A percentile compares a stretch with the other conserved stretches of the same genome.
phyloP scores from a whole-genome alignment of 2,113 vertebrate species.

The Salvelinus fontinalis region DNA sequence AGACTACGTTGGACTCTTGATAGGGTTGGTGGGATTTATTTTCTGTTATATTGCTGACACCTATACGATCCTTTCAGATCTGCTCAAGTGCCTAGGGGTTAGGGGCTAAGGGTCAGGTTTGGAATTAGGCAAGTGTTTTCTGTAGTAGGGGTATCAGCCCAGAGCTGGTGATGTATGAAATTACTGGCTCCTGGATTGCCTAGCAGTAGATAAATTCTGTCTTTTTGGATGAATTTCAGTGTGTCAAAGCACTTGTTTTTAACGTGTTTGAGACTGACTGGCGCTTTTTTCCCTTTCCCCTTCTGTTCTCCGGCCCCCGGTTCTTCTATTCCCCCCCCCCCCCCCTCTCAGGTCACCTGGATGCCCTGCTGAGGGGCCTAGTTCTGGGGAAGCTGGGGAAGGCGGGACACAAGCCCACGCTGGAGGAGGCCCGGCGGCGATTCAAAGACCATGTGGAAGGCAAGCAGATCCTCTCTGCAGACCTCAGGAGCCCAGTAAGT shows the following conservation, averaged over 20 bases:
- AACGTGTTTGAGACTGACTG: too few species aligned
- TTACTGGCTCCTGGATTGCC: background rate
- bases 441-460: conserved; percentile 98
- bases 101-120: background rate
- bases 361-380: conserved; percentile 88
- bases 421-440: conserved; percentile 92
- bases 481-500: conserved; percentile 91
- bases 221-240: background rate
- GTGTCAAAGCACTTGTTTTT: background rate
- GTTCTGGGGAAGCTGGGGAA: conserved; percentile 95
- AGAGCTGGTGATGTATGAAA: background rate
- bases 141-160: background rate
- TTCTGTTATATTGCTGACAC: too few species aligned
- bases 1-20: too few species aligned
- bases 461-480: conserved; percentile 85
- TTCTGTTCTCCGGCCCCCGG: too few species aligned
- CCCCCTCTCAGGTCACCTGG: conserved; percentile 83
- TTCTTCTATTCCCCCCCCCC: too few species aligned
- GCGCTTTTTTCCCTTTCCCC: background rate
- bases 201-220: background rate
- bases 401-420: conserved; percentile 90
- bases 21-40: too few species aligned
- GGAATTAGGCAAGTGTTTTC: background rate
- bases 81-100: background rate
- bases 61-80: too few species aligned